phyloP scores from a whole-genome alignment of 2,888 invertebrate species.

The Brachyptera risi region DNA sequence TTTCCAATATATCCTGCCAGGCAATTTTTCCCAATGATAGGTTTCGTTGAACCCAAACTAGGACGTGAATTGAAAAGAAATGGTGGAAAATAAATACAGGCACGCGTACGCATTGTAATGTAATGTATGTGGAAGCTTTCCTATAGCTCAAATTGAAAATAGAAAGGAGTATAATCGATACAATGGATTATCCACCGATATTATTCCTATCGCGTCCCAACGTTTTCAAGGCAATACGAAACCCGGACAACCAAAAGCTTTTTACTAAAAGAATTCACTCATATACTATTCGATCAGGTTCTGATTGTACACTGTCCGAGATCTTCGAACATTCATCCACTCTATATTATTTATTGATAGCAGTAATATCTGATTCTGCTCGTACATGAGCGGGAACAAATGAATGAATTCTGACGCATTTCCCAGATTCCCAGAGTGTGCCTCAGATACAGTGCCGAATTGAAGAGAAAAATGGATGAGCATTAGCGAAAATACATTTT shows the following conservation, averaged over 20 bases:
- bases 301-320: no score
- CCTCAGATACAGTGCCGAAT: no score
- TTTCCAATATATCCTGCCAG: slow-evolving; percentile 10
- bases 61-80: slow-evolving; percentile 5
- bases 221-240: slow-evolving; percentile 5
- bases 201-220: slow-evolving; percentile 7
- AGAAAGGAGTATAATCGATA: slow-evolving; percentile 9
- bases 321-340: no score
- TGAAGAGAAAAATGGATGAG: no score
- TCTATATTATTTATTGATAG: no score
- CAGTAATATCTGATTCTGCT: no score
- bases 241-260: slow-evolving; percentile 13
- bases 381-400: no score
- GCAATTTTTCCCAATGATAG: slow-evolving; percentile 19
- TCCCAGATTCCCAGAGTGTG: no score
- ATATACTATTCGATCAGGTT: no score
- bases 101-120: not conserved
- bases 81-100: slow-evolving; percentile 18
- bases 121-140: slow-evolving; percentile 11
- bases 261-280: not conserved
- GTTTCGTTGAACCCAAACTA: not conserved
- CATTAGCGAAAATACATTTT: no score
- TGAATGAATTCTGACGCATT: no score
- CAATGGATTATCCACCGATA: slow-evolving; percentile 16
- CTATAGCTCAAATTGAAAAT: slow-evolving; percentile 10